Base-by-base conservation (phyloP, 2,113 vertebrate genomes). In the Terrapene triunguis region DNA sequence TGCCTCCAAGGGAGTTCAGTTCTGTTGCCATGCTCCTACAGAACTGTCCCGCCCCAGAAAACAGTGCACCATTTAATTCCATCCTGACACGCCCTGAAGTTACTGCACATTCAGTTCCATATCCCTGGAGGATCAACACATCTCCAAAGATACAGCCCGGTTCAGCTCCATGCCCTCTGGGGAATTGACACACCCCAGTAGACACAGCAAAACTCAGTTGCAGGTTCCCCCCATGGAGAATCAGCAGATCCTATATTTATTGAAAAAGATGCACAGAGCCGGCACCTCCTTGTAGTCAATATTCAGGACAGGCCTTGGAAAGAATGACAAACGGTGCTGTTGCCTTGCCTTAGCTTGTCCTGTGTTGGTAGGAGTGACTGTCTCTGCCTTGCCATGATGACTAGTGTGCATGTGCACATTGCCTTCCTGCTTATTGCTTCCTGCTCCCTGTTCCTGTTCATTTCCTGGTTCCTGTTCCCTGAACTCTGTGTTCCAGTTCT, bases 341-440 rank as follows among this genome's bases (percentile, higher is more conserved):
- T 69, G 32, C 14, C 17, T 44, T n/a, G 48, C 72, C 65, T 92
- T 65, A 57, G 27, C 35, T 80, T 57, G 87, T 89, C 27, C 47
- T 88, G 50, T 29, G 27, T 54, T 88, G n/a, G 65, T 21, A 9
- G 48, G 8, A 2, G 0, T 17, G 88, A 91, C 90, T 1, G 5
- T 24, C 35, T 92, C 76, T 89, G 92, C 51, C 91, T 62, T 95
- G 87, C 72, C 94, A 87, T 83, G 79, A 92, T 62, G 29, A 32
- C 57, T 32, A 29, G 57, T 62, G 57, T 32, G 57, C 5, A 27
- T 27, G 25, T 57, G 55, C 5, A 10, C 6, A 5, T 57, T 57
- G 55, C 55, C 55, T 11, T 27, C 55, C 24, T 27, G 25, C 12
- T 62, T 62, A 62, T 62, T 62, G 57, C 57, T 32, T 62, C 57